Evolutionary conservation across 2,888 invertebrate species (phyloP).

Genomic region (Xylocampa areola): DNA sequence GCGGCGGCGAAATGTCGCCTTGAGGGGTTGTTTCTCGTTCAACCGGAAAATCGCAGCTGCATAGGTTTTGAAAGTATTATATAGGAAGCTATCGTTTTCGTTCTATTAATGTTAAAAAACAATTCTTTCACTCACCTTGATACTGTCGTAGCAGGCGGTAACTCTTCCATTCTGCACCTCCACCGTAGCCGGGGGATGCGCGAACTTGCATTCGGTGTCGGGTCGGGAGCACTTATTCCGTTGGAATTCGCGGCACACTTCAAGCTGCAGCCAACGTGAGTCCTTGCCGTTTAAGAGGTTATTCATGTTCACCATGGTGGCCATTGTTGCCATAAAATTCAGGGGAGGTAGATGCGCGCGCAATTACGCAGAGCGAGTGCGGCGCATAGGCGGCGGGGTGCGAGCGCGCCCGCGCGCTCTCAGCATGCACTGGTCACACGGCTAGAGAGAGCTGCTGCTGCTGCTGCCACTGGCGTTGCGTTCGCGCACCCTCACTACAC

Average conservation of each 20-base stretch:
- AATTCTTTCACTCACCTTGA: constrained; percentile 95
- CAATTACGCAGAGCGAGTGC: constrained; percentile 86
- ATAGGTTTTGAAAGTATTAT: constrained; percentile 61
- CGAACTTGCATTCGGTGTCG: constrained; percentile 99
- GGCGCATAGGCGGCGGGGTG: constrained; percentile 86
- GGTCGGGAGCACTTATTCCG: constrained; percentile 99
- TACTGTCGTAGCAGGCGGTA: constrained; percentile 99
- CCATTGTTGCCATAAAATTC: constrained; percentile 87
- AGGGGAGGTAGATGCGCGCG: constrained; percentile 77
- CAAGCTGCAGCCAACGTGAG: constrained; percentile 99
- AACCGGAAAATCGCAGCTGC: constrained; percentile 71
- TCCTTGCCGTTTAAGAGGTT: constrained; percentile 99
- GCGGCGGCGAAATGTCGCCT: constrained; percentile 83
- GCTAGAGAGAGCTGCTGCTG: constrained; percentile 61
- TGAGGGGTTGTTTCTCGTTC: constrained; percentile 76
- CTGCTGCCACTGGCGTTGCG: constrained; percentile 67
- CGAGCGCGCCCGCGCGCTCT: constrained; percentile 86
- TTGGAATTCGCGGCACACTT: constrained; percentile 99
- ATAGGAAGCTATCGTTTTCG: constrained; percentile 12
- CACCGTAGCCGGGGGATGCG: constrained; percentile 99
- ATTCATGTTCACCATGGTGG: constrained; percentile 99
- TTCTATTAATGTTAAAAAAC: constrained; percentile 2
- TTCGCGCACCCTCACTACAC: constrained; percentile 78
- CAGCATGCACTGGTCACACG: constrained; percentile 80
- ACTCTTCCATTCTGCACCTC: constrained; percentile 99